Conservation (phyloP, 2,888 invertebrate species). For the Eupithecia abbreviata region DNA sequence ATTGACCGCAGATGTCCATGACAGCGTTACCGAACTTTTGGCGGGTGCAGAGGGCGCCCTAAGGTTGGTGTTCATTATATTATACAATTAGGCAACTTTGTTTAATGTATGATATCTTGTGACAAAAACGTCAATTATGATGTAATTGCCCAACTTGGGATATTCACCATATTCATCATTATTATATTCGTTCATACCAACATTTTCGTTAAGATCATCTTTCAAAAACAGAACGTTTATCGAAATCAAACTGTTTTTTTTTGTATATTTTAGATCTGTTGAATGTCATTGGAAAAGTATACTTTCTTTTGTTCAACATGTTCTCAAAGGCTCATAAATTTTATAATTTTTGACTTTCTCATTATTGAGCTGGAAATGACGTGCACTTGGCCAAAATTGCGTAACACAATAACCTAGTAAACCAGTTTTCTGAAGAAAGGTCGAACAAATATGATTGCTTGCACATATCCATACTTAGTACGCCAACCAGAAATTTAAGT, state of each 20-base stretch:
- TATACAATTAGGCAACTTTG: neutral
- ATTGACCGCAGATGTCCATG: no score
- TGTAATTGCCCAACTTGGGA: neutral
- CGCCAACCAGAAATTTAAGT: neutral
- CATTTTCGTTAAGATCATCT: no score
- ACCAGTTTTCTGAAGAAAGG: conserved; percentile 42
- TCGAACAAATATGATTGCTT: conserved; percentile 22
- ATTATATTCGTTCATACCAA: no score
- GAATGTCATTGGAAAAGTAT: neutral
- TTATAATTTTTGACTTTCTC: neutral
- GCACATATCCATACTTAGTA: conserved; percentile 17
- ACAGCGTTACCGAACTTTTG: no score
- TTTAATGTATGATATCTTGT: neutral
- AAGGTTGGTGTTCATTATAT: neutral
- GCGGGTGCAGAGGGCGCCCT: neutral
- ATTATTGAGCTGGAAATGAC: conserved; percentile 19
- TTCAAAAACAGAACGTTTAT: no score
- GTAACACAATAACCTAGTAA: conserved; percentile 11
- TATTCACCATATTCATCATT: no score
- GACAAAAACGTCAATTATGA: neutral
- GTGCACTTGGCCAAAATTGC: conserved; percentile 8
- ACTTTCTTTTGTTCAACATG: neutral
- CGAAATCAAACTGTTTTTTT: neutral
- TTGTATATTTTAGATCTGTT: neutral
- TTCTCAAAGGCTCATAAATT: neutral